Percentiles rank a stretch among this genome's conserved stretches.
These are phyloP conservation scores for Drosophila kanapiae DNA, from an alignment of 1,140 invertebrate species.

Conservation along the genomic window DNA sequence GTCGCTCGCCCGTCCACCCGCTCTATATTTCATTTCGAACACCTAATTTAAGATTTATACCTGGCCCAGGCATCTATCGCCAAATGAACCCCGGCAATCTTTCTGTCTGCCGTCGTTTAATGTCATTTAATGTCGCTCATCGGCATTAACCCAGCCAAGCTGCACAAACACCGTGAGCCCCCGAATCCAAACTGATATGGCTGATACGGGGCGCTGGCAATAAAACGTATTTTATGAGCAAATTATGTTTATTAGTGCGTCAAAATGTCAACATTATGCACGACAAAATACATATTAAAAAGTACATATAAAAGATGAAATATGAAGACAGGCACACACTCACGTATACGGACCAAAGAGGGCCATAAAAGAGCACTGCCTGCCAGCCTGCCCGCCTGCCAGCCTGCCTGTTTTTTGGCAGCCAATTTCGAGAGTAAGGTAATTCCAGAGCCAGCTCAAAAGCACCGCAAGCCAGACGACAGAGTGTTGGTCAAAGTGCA, in stretches of 20 bases:
- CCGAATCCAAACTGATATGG: slow-evolving; percentile 39
- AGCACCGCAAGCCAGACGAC: slow-evolving; percentile 25
- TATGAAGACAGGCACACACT: slow-evolving; percentile 56
- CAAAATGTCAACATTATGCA: slow-evolving; percentile 81
- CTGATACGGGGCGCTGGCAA: slow-evolving; percentile 65
- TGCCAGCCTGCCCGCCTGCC: neutral
- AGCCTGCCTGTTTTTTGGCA: slow-evolving; percentile 30
- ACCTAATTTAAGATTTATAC: slow-evolving; percentile 27
- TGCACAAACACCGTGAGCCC: slow-evolving; percentile 33
- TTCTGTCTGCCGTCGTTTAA: slow-evolving; percentile 18
- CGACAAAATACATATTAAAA: slow-evolving; percentile 74
- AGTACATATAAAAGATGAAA: slow-evolving; percentile 54
- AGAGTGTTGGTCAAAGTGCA: slow-evolving; percentile 64
- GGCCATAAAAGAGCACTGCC: slow-evolving; percentile 39
- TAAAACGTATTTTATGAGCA: slow-evolving; percentile 79
- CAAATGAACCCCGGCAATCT: slow-evolving; percentile 28
- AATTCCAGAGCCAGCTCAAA: slow-evolving; percentile 31
- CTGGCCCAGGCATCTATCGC: slow-evolving; percentile 15
- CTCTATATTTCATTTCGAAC: slow-evolving; percentile 1
- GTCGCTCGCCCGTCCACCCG: neutral
- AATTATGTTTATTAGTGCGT: slow-evolving; percentile 84
- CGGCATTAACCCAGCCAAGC: slow-evolving; percentile 41
- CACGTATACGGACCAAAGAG: neutral
- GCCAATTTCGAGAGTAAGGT: slow-evolving; percentile 51
- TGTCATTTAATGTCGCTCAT: slow-evolving; percentile 39